A percentile compares a stretch with the other conserved stretches of the same genome.
phyloP scores from a whole-genome alignment of 2,888 invertebrate species.

The Sinopyrophorus schimmeli region DNA sequence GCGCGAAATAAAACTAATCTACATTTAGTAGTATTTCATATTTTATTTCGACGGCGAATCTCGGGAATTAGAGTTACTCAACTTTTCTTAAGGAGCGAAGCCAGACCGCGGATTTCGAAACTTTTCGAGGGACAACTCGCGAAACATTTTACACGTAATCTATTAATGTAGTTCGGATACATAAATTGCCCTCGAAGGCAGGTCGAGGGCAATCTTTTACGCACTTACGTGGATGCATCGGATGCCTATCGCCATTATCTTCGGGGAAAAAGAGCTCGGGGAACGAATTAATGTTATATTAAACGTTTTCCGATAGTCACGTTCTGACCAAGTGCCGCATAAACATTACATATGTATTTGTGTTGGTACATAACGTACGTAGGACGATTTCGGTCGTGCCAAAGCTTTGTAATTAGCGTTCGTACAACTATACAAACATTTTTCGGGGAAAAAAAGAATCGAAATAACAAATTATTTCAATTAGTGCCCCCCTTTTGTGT shows the following conservation, averaged over 20 bases:
- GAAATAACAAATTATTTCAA: no score
- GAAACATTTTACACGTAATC: slow-evolving; percentile 39
- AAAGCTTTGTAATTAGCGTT: no score
- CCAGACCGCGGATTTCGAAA: slow-evolving; percentile 40
- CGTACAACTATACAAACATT: no score
- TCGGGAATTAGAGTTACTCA: slow-evolving; percentile 37
- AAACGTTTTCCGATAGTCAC: slow-evolving; percentile 30
- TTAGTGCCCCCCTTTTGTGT: no score
- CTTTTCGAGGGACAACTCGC: slow-evolving; percentile 30
- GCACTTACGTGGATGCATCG: slow-evolving; percentile 2
- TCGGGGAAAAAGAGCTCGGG: slow-evolving; percentile 15
- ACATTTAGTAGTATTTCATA: slow-evolving; percentile 48
- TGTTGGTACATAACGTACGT: no score
- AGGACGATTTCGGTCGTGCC: no score
- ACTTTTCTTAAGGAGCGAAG: slow-evolving; percentile 37
- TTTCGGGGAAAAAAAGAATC: no score
- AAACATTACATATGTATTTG: no score
- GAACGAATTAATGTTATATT: slow-evolving; percentile 29
- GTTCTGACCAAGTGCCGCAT: no score
- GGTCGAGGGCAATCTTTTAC: slow-evolving; percentile 5
- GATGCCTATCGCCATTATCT: slow-evolving; percentile 25
- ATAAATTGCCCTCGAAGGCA: slow-evolving; percentile 21
- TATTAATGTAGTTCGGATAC: slow-evolving; percentile 38
- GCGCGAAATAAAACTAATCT: slow-evolving; percentile 50
- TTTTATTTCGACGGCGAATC: slow-evolving; percentile 39